Conservation (phyloP, 2,113 vertebrate genomes). For the Platanista minor region DNA sequence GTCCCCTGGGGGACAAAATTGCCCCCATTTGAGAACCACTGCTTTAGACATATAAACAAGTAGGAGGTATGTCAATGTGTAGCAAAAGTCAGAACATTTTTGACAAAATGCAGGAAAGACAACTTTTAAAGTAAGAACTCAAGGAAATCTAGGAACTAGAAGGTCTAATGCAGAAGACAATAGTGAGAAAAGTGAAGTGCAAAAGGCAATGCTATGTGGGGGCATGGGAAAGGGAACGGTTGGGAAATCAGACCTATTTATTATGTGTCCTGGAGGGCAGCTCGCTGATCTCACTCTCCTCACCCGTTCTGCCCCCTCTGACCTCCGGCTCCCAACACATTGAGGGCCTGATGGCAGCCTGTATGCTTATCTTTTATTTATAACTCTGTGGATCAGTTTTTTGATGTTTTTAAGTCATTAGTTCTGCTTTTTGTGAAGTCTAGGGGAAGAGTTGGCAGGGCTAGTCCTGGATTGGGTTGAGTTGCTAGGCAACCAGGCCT, state of each 20-base stretch:
- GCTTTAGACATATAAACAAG: not conserved
- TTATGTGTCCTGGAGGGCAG: not conserved
- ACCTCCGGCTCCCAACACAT: not conserved
- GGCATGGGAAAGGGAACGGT: not conserved
- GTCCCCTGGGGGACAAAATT: not conserved
- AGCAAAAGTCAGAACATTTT: not conserved
- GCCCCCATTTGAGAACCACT: not conserved
- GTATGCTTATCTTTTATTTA: constrained; percentile 20
- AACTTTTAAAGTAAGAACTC: not conserved
- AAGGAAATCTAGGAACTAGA: not conserved
- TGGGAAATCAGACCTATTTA: not conserved
- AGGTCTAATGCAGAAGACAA: not conserved
- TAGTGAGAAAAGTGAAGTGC: not conserved
- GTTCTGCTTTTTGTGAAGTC: not conserved
- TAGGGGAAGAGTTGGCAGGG: not conserved
- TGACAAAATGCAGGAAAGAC: not conserved
- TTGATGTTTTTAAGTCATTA: not conserved
- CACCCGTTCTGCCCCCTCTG: not conserved
- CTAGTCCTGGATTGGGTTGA: not conserved
- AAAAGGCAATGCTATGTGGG: not conserved
- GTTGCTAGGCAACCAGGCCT: constrained; percentile 15
- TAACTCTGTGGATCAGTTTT: not conserved
- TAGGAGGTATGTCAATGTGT: not conserved
- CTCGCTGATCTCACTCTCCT: not conserved
- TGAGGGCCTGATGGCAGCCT: not conserved